A percentile compares a stretch with the other conserved stretches of the same genome.
These are phyloP conservation scores for Didymodactylos carnosus DNA, from an alignment of 2,888 invertebrate species.

Conservation along the genomic window DNA sequence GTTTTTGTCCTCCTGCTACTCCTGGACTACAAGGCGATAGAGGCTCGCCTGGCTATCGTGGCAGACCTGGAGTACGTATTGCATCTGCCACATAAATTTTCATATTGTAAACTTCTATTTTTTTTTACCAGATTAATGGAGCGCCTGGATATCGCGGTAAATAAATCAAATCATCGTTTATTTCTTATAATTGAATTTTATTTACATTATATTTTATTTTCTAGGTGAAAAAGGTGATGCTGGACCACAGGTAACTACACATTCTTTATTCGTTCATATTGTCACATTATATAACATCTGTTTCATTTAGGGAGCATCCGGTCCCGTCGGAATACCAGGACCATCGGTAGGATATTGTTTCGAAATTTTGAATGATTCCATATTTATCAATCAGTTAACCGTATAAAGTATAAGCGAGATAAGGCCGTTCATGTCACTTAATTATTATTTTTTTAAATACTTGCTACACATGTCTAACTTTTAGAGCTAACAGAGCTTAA, in stretches of 20 bases:
- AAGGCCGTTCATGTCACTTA: too few relatives aligned
- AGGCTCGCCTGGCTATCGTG: not conserved
- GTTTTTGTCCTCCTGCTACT: not conserved
- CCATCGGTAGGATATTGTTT: not conserved
- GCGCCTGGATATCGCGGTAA: not conserved
- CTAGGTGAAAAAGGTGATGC: conserved; percentile 8
- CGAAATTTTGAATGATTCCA: too few relatives aligned
- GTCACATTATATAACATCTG: too few relatives aligned
- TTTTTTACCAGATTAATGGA: not conserved
- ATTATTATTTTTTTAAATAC: too few relatives aligned
- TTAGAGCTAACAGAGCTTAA: too few relatives aligned
- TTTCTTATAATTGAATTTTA: too few relatives aligned
- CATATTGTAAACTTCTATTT: not conserved
- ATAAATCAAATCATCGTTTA: not conserved
- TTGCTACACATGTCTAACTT: too few relatives aligned
- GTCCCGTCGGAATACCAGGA: conserved; percentile 7
- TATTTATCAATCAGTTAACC: too few relatives aligned
- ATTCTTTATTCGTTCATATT: not conserved
- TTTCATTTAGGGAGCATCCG: conserved; percentile 19
- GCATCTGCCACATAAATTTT: not conserved
- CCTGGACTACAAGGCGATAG: not conserved
- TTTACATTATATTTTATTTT: too few relatives aligned
- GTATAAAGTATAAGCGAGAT: too few relatives aligned
- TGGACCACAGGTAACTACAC: conserved; percentile 3
- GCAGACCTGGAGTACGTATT: not conserved